Evolutionary conservation across 37 sponge, comb jelly and placozoan genomes (phyloP), one percentile per base, ranked within the genome.

Genomic region (Trichoplax adhaerens): DNA sequence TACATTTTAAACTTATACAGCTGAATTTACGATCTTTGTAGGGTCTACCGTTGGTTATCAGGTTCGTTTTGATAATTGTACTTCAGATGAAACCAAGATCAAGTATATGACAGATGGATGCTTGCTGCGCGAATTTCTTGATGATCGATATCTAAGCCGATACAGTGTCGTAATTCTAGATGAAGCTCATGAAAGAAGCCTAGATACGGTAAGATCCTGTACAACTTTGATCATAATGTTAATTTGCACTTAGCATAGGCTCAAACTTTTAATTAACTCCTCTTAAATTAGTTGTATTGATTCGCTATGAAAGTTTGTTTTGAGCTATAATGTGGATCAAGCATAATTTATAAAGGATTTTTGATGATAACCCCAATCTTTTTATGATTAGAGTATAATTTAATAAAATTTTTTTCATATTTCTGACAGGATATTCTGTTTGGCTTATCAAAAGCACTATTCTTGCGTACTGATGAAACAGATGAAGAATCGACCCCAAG

Each of bases 101-200:
- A 84, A 84, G 60, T 84, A 84, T 74, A 71, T 84, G 73, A 84
- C 85, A 1, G 85, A 84, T 58, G 85, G 85, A 53, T 84, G 85
- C 57, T 77, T 84, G 0, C 75, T 84, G 66, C 54, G 85, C 53
- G 85, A 84, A 65, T 70, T 81, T 29, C 77, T 84, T 50, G 77
- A 68, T 7, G 85, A 84, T 69, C 72, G 29, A 1, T 65, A 64
- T 8, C 78, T 91, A 48, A 74, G 74, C 5, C 55, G 58, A 46
- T 91, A 91, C 63, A 81, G 85, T 12, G 76, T 91, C 5, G 65
- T 91, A 2, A 75, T 91, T 3, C 77, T 91, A 72, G 91, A 91
- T 55, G 91, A 91, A 52, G 91, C 91, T 3, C 91, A 91, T 58
- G 91, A 91, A 71, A 61, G 91, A 48, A 87, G 91, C 72, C 54